Evolutionary conservation across 1,140 invertebrate species (phyloP).

Genomic region (Calephelis virginiensis): DNA sequence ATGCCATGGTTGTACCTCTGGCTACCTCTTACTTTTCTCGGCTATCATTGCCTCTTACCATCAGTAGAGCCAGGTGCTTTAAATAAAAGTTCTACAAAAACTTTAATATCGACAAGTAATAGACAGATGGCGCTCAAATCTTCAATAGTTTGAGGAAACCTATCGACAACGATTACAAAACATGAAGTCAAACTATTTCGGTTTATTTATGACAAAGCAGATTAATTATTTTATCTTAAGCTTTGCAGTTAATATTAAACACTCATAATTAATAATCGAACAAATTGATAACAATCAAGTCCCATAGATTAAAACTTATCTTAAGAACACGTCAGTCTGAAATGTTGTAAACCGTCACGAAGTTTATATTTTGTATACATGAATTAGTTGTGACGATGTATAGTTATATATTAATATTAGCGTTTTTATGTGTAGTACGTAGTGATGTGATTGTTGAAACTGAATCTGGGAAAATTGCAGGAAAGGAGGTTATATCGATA

Average conservation of each 20-base stretch:
- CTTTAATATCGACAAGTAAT: too few species aligned
- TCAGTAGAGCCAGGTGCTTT: too few species aligned
- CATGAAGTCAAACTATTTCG: neutral
- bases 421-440: conserved; percentile 30
- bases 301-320: conserved; percentile 49
- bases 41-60: too few species aligned
- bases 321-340: conserved; percentile 55
- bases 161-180: too few species aligned
- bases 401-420: conserved; percentile 15
- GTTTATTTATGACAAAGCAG: neutral
- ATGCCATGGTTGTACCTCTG: too few species aligned
- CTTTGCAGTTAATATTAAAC: conserved; percentile 12
- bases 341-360: conserved; percentile 24
- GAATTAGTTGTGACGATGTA: conserved; percentile 18
- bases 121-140: neutral
- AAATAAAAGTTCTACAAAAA: too few species aligned
- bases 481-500: conserved; percentile 55
- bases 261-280: conserved; percentile 19
- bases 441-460: conserved; percentile 57
- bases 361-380: conserved; percentile 16
- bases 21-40: too few species aligned
- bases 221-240: conserved; percentile 6
- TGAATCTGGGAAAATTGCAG: conserved; percentile 56
- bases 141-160: neutral
- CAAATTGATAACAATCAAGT: conserved; percentile 21